Percentiles rank a stretch among this genome's conserved stretches.
Evolutionary conservation across 2,888 invertebrate species (phyloP).

Genomic region (Ochlodes sylvanus): DNA sequence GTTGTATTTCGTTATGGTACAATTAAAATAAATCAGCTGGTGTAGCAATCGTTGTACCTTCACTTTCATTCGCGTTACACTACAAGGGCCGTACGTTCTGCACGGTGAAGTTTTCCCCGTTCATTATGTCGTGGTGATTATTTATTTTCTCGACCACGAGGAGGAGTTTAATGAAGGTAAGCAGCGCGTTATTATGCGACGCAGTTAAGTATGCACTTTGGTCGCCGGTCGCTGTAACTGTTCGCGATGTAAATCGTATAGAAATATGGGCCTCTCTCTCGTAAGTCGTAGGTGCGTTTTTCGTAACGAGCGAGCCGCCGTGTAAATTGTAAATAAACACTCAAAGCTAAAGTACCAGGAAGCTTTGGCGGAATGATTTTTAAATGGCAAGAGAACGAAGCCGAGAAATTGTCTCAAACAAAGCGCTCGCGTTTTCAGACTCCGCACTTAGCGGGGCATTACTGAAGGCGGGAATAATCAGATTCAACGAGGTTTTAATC

Average conservation of each 20-base stretch:
- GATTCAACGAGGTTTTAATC: slow-evolving; percentile 45
- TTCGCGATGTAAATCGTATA: not conserved
- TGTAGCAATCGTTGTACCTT: no score
- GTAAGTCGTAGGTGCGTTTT: not conserved
- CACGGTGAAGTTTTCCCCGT: no score
- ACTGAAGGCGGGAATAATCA: slow-evolving; percentile 33
- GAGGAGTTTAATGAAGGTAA: not conserved
- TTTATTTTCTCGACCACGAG: not conserved
- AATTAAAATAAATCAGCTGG: no score
- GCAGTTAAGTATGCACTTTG: not conserved
- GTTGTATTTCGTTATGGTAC: no score
- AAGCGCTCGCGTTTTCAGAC: slow-evolving; percentile 40
- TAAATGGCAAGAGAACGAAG: slow-evolving; percentile 30
- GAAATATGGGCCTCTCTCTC: not conserved
- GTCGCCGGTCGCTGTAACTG: not conserved
- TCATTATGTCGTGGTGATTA: not conserved
- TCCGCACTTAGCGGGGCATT: slow-evolving; percentile 35
- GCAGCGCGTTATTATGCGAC: not conserved
- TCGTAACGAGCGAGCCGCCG: slow-evolving; percentile 1
- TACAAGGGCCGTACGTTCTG: no score
- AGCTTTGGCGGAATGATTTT: slow-evolving; percentile 30
- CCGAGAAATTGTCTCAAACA: slow-evolving; percentile 24
- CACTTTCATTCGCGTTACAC: no score
- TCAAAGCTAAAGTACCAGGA: slow-evolving; percentile 15
- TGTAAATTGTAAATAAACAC: slow-evolving; percentile 26